Conservation (phyloP, 2,113 vertebrate genomes). For the Myotis davidii region DNA sequence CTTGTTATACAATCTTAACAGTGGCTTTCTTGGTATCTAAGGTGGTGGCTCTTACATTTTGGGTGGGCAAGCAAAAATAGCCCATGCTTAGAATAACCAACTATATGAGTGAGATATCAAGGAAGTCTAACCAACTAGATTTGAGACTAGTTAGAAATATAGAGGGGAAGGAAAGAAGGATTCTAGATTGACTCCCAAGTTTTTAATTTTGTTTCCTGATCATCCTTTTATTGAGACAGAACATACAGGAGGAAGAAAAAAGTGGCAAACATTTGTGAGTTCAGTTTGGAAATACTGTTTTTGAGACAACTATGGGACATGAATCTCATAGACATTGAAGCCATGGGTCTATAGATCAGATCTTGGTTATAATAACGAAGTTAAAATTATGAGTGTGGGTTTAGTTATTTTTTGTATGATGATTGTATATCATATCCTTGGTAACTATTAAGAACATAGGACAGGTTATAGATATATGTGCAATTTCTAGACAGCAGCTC, state of each 20-base stretch:
- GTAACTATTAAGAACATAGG: background rate
- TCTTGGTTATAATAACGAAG: background rate
- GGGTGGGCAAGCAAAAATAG: background rate
- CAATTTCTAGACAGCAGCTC: background rate
- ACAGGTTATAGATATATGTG: background rate
- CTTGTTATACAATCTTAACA: background rate
- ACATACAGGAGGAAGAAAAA: background rate
- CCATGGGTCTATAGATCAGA: background rate
- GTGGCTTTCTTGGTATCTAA: background rate
- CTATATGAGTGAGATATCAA: background rate
- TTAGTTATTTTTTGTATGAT: background rate
- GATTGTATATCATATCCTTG: background rate
- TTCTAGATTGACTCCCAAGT: background rate
- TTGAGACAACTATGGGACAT: background rate
- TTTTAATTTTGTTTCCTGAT: background rate
- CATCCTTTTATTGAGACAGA: background rate
- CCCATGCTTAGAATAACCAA: background rate
- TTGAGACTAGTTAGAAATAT: background rate
- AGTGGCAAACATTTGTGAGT: background rate
- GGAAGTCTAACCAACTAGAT: background rate
- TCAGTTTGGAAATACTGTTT: background rate
- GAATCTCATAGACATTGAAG: background rate
- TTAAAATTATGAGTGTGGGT: background rate
- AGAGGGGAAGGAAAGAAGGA: background rate
- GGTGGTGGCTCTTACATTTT: background rate